Percentiles rank a stretch among this genome's conserved stretches.
Evolutionary conservation across 2,888 invertebrate species (phyloP).

Genomic region (Spicauda simplicius): DNA sequence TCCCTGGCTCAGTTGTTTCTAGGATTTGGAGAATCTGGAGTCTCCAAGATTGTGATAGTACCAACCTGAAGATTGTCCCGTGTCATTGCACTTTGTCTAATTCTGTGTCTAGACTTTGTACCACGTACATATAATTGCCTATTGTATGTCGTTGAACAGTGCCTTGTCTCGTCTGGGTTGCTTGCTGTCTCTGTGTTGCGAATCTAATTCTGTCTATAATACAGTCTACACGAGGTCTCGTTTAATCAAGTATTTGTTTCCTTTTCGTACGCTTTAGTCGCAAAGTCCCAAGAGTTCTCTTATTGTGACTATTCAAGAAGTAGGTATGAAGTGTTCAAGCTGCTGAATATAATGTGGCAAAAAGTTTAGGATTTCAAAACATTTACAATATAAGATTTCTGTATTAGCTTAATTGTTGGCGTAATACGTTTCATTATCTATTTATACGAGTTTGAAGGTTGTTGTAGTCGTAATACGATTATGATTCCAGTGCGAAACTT

Average conservation of each 20-base stretch:
- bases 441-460: not conserved
- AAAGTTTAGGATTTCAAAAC: too few species aligned
- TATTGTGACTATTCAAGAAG: not conserved
- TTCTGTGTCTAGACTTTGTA: not conserved
- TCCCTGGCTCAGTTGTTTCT: too few species aligned
- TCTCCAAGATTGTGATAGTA: not conserved
- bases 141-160: not conserved
- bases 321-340: too few species aligned
- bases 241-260: not conserved
- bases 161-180: not conserved
- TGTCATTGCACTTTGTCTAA: not conserved
- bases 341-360: too few species aligned
- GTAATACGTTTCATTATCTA: not conserved
- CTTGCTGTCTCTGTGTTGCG: not conserved
- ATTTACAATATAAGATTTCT: too few species aligned
- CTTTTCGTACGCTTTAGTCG: not conserved
- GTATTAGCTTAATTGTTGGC: too few species aligned
- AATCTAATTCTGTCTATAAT: not conserved
- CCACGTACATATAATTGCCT: not conserved
- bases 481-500: not conserved
- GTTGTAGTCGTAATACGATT: not conserved
- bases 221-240: not conserved
- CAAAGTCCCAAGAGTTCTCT: not conserved
- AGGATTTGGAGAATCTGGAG: not conserved
- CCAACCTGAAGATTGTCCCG: not conserved